These are phyloP conservation scores for Triplophysa rosa DNA, from an alignment of 2,113 vertebrate genomes.

Conservation along the genomic window DNA sequence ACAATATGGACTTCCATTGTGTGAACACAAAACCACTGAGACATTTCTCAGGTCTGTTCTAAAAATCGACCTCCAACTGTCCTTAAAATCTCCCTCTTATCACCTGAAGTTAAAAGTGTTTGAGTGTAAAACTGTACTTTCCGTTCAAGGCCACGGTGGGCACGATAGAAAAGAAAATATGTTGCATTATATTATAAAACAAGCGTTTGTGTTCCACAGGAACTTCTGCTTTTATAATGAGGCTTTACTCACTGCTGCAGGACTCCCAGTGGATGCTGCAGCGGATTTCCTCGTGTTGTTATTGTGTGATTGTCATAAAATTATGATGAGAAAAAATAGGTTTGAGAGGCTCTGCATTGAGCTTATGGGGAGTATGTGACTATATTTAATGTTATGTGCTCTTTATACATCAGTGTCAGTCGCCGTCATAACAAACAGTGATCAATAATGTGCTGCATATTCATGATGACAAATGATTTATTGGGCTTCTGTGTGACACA, in stretches of 20 bases:
- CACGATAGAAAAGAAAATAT: neutral
- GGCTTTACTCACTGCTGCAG: constrained; percentile 22
- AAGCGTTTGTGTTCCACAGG: neutral
- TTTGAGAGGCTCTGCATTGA: neutral
- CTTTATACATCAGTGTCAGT: neutral
- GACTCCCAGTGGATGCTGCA: constrained; percentile 10
- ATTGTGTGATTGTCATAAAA: constrained; percentile 3
- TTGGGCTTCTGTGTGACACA: neutral
- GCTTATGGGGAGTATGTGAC: neutral
- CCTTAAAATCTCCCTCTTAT: constrained; percentile 34
- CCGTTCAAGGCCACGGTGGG: constrained; percentile 12
- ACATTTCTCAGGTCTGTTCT: no score
- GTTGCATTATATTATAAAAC: neutral
- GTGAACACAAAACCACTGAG: no score
- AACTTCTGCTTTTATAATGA: constrained; percentile 9
- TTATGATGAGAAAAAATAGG: neutral
- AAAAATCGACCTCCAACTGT: constrained; percentile 20
- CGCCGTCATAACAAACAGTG: neutral
- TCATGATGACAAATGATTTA: constrained; percentile 7
- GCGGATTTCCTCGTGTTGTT: constrained; percentile 30
- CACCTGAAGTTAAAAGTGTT: neutral
- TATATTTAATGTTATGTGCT: neutral
- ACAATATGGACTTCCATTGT: no score
- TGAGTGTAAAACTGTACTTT: constrained; percentile 28
- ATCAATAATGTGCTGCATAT: constrained; percentile 5